Evolutionary conservation across 2,888 invertebrate species (phyloP).

Genomic region (Galeopsomyia nigrocyanea): DNA sequence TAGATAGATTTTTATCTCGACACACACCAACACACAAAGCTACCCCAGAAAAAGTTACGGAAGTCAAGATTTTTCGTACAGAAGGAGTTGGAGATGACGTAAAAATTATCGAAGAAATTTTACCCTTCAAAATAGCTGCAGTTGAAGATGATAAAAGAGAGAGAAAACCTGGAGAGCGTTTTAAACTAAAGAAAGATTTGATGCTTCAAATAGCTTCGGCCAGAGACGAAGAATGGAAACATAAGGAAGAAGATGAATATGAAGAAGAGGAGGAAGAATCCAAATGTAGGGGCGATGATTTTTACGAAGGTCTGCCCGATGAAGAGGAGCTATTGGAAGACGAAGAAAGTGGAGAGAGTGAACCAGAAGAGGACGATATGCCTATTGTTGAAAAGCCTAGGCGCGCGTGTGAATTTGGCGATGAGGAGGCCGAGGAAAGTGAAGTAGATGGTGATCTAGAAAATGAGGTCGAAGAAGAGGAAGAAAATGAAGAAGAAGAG

Average conservation of each 20-base stretch:
- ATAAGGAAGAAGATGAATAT: slow-evolving; percentile 70
- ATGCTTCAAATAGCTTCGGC: slow-evolving; percentile 80
- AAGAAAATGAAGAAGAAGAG: slow-evolving; percentile 71
- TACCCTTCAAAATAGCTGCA: slow-evolving; percentile 38
- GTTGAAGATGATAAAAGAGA: slow-evolving; percentile 57
- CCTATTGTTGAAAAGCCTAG: slow-evolving; percentile 53
- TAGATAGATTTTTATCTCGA: slow-evolving; percentile 72
- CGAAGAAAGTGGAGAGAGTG: slow-evolving; percentile 61
- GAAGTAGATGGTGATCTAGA: slow-evolving; percentile 68
- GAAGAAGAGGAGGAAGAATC: slow-evolving; percentile 61
- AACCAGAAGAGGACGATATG: slow-evolving; percentile 66
- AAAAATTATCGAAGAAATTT: slow-evolving; percentile 47
- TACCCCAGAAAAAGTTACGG: slow-evolving; percentile 67
- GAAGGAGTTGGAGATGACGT: slow-evolving; percentile 55
- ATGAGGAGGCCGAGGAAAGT: slow-evolving; percentile 72
- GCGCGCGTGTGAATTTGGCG: slow-evolving; percentile 64
- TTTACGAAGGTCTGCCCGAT: slow-evolving; percentile 46
- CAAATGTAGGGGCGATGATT: slow-evolving; percentile 36
- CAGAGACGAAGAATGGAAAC: slow-evolving; percentile 79
- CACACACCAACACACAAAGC: slow-evolving; percentile 74
- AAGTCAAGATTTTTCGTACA: slow-evolving; percentile 52
- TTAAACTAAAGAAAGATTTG: slow-evolving; percentile 79
- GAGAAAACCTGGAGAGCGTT: slow-evolving; percentile 79
- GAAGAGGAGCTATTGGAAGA: slow-evolving; percentile 60
- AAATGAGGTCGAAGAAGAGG: slow-evolving; percentile 68